Conservation (phyloP, 2,888 invertebrate species). For the Sturmia bella region DNA sequence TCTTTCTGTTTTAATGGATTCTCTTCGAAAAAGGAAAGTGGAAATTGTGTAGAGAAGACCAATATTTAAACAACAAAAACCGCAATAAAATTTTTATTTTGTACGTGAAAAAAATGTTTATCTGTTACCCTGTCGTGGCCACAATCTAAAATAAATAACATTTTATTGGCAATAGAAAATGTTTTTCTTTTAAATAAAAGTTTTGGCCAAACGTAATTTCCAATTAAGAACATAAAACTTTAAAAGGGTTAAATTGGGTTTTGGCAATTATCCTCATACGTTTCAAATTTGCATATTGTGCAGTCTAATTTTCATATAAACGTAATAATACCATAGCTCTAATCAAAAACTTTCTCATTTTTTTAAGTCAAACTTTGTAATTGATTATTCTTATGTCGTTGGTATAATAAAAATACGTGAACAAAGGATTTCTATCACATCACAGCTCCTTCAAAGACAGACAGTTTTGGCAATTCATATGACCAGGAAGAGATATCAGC, state of each 20-base stretch:
- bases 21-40: slow-evolving; percentile 16
- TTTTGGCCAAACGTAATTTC: neutral
- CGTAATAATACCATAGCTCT: too few relatives aligned
- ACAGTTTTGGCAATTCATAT: too few relatives aligned
- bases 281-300: too few relatives aligned
- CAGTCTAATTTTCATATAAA: too few relatives aligned
- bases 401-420: too few relatives aligned
- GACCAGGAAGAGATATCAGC: too few relatives aligned
- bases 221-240: neutral
- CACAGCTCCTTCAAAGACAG: too few relatives aligned
- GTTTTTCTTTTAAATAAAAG: slow-evolving; percentile 26
- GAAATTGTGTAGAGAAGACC: slow-evolving; percentile 32
- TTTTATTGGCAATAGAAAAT: slow-evolving; percentile 4
- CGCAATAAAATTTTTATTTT: slow-evolving; percentile 40
- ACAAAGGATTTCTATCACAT: too few relatives aligned
- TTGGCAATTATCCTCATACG: neutral
- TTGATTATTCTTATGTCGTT: too few relatives aligned
- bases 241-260: neutral
- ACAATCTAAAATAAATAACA: slow-evolving; percentile 31
- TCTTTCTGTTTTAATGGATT: neutral
- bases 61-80: neutral
- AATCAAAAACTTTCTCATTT: too few relatives aligned
- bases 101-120: slow-evolving; percentile 44
- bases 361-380: too few relatives aligned
- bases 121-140: slow-evolving; percentile 34